A percentile compares a stretch with the other conserved stretches of the same genome.
phyloP scores from a whole-genome alignment of 2,113 vertebrate species.

The Ageneiosus marmoratus region DNA sequence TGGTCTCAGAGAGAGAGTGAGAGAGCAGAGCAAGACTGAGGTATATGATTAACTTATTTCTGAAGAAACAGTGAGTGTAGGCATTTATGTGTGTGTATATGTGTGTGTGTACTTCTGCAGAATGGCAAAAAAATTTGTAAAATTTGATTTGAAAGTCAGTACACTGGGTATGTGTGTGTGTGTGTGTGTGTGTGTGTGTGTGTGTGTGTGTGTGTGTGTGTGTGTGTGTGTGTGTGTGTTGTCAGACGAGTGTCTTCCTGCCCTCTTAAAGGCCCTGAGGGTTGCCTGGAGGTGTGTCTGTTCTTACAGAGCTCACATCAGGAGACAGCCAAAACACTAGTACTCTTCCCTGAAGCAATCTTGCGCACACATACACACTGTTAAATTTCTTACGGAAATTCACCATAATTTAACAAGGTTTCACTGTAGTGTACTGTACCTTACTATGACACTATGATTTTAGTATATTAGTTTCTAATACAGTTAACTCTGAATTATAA shows the following conservation, averaged over 20 bases:
- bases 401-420: not conserved
- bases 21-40: conserved; percentile 17
- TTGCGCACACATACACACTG: conserved; percentile 14
- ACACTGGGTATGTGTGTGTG: not conserved
- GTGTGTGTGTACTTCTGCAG: conserved; percentile 1
- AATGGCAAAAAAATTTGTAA: conserved; percentile 4
- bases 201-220: conserved; percentile 13
- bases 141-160: conserved; percentile 15
- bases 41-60: conserved; percentile 45
- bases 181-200: conserved; percentile 17
- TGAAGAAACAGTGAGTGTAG: conserved; percentile 5
- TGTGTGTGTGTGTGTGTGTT: conserved; percentile 45
- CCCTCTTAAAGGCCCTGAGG: conserved; percentile 67
- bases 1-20: conserved; percentile 37
- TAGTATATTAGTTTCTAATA: not conserved
- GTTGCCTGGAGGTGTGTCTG: conserved; percentile 70
- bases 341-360: conserved; percentile 64
- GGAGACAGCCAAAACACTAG: conserved; percentile 65
- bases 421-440: conserved; percentile 1
- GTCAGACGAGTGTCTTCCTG: conserved; percentile 63
- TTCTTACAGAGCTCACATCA: conserved; percentile 66
- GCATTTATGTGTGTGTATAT: conserved; percentile 19
- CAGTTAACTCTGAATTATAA: not conserved
- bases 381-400: not conserved
- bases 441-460: not conserved